These are phyloP conservation scores for Telmatherina bonti DNA, from an alignment of 2,797 vertebrate species.

Conservation along the genomic window DNA sequence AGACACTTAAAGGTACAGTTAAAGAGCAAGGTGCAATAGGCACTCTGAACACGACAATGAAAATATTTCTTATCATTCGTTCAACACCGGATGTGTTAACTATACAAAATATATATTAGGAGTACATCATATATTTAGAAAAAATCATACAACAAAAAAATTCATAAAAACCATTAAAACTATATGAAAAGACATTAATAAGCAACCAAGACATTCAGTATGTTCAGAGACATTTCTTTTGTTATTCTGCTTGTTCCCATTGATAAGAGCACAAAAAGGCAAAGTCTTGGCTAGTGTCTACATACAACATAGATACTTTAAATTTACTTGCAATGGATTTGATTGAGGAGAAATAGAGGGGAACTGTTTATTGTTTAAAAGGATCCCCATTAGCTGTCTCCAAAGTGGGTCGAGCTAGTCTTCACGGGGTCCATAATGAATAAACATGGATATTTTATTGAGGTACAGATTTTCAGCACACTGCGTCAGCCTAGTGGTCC, in stretches of 20 bases:
- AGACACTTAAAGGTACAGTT: slow-evolving; percentile 54
- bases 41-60: slow-evolving; percentile 48
- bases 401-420: no score
- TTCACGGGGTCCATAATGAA: no score
- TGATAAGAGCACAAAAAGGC: slow-evolving; percentile 36
- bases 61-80: slow-evolving; percentile 22
- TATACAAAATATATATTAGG: slow-evolving; percentile 21
- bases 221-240: slow-evolving; percentile 36
- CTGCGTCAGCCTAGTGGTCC: slow-evolving; percentile 28
- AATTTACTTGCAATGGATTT: slow-evolving; percentile 40
- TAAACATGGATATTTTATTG: slow-evolving; percentile 23
- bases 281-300: slow-evolving; percentile 38
- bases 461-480: slow-evolving; percentile 42
- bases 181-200: slow-evolving; percentile 39
- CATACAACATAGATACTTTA: slow-evolving; percentile 12
- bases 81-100: slow-evolving; percentile 7
- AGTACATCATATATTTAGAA: slow-evolving; percentile 20
- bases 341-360: slow-evolving; percentile 37
- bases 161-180: slow-evolving; percentile 37
- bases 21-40: slow-evolving; percentile 48
- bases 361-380: no score
- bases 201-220: slow-evolving; percentile 52
- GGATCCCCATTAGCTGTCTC: no score
- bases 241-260: slow-evolving; percentile 30
- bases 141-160: slow-evolving; percentile 26